Conservation (phyloP, 2,113 vertebrate genomes). For the Lasiurus borealis region DNA sequence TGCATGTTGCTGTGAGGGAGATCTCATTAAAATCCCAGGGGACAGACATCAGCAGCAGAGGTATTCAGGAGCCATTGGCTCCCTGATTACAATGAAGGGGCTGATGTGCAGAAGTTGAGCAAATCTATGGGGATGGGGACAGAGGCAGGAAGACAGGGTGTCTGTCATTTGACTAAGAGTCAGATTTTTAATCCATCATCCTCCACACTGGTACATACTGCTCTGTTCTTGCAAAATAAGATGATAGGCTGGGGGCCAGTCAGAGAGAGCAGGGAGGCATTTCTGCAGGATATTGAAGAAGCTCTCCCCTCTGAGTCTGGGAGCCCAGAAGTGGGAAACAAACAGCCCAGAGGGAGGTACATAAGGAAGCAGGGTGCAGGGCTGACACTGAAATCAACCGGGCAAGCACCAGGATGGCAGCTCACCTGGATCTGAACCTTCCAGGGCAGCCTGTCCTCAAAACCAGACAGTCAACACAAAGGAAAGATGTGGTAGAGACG, state of each 20-base stretch:
- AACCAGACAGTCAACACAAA: neutral
- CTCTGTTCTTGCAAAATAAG: neutral
- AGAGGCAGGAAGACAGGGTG: neutral
- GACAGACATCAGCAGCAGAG: neutral
- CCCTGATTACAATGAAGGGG: conserved; percentile 52
- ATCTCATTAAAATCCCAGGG: neutral
- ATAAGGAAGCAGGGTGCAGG: neutral
- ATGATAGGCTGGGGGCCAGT: neutral
- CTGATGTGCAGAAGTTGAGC: conserved; percentile 34
- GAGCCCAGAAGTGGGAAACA: neutral
- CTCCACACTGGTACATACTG: neutral
- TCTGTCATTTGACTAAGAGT: conserved; percentile 14
- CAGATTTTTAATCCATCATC: neutral
- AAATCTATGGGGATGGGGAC: neutral
- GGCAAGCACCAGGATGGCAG: neutral
- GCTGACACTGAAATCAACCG: neutral
- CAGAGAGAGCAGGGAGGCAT: neutral
- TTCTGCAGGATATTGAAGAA: neutral
- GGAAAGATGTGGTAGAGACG: neutral
- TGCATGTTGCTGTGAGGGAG: neutral
- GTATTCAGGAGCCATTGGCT: neutral
- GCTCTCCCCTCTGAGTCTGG: neutral
- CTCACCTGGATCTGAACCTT: neutral
- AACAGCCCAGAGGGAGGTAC: neutral
- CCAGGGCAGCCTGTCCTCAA: neutral